A percentile compares a stretch with the other conserved stretches of the same genome.
Conservation (phyloP, 2,113 vertebrate genomes). For the Mobula birostris region DNA sequence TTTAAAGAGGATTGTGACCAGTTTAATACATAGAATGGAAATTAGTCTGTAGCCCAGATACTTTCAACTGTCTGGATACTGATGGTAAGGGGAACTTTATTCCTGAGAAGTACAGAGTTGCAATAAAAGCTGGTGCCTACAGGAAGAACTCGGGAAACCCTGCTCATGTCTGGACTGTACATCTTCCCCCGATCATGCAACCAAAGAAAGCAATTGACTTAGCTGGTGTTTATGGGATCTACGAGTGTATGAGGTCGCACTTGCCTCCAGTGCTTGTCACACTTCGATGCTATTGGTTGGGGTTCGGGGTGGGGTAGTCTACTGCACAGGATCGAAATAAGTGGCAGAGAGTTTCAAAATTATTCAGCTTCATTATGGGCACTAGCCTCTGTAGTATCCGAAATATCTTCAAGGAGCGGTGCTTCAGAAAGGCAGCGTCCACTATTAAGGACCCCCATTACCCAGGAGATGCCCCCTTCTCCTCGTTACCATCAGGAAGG, state of each 20-base stretch:
- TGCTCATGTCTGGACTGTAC: neutral
- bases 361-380: no score
- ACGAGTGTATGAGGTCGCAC: neutral
- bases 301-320: no score
- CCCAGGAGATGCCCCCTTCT: no score
- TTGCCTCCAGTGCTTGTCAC: neutral
- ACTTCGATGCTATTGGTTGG: neutral
- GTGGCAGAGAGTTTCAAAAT: no score
- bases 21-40: neutral
- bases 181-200: neutral
- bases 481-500: no score
- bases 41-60: constrained; percentile 87
- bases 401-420: no score
- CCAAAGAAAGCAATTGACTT: neutral
- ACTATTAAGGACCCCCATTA: no score
- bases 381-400: no score
- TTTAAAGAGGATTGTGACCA: neutral
- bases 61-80: constrained; percentile 55
- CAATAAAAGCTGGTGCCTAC: neutral
- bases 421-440: no score
- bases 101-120: neutral
- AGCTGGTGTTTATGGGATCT: neutral
- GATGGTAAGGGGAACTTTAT: neutral
- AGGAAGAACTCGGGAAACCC: neutral
- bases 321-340: no score